Base-by-base conservation (phyloP, 2,797 vertebrate species). In the Anolis apletophallus region DNA sequence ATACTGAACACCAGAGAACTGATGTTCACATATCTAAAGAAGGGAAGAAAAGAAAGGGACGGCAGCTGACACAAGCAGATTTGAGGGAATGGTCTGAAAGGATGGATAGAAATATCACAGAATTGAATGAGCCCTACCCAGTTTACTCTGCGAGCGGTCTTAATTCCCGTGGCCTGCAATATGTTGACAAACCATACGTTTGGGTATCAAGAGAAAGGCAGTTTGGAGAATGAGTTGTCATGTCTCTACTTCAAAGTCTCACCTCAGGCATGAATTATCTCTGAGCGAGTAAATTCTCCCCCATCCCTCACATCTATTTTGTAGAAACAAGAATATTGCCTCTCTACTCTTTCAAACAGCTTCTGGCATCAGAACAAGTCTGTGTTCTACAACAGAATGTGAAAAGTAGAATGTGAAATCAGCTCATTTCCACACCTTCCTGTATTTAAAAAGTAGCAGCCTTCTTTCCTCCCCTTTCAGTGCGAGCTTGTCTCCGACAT, bases 1-100 rank as follows among this genome's bases (percentile, higher is more conserved):
- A 97, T 97, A 26, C 98, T 99, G 97, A 99, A 99, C 69, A 97
- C 98, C 57, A 99, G 95, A 17, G 98, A 99, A 95, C 97, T 98
- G 93, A 99, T 99, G 81, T 95, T 98, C 95, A 99, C 98, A 0
- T 99, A 99, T 96, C 98, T 99, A 88, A 61, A 36, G 55, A 73
- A 80, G 46, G 69, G 32, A 73, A 83, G 68, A 81, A 26, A 40
- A 1, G 32, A 1, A 5, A 2, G 26, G 9, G 0, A 1, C 14
- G 88, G 83, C 40, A 36, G 67, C 6, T 0, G 59, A 77, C 64
- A 8, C 1, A 52, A 83, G 12, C 23, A 79, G 19, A 23, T 14
- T 1, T 11, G 68, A 64, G 52, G 77, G 19, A 46, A 40, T 26
- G 19, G 16, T 13, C 1, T 54, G 34, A 29, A 5, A 54, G 19